phyloP scores from a whole-genome alignment of 2,113 vertebrate genomes.

The Herpetotheres cachinnans region DNA sequence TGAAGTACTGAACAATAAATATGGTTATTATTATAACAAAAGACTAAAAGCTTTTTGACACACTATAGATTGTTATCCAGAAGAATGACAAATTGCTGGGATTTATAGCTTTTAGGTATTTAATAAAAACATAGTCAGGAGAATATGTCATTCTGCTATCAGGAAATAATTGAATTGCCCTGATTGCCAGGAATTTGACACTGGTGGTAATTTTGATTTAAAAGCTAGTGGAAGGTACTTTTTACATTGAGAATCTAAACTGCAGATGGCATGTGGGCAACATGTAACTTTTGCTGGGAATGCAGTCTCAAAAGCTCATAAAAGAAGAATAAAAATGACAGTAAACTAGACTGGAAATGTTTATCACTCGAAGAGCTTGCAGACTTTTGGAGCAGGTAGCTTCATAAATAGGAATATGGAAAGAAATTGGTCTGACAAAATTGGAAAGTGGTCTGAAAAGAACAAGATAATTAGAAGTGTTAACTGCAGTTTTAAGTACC shows the following conservation, averaged over 20 bases:
- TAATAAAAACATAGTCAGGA: conserved; percentile 11
- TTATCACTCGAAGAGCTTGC: not conserved
- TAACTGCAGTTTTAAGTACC: not conserved
- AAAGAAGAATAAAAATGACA: conserved; percentile 14
- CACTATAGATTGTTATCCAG: not conserved
- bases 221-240: conserved; percentile 24
- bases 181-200: conserved; percentile 32
- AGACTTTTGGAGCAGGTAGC: not conserved
- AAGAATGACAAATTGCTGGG: conserved; percentile 9
- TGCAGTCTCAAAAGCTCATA: conserved; percentile 13
- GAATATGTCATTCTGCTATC: conserved; percentile 6
- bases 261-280: not conserved
- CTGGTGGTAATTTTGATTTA: conserved; percentile 43
- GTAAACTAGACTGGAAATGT: not conserved
- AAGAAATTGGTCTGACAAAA: not conserved
- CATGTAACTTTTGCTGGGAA: not conserved
- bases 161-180: conserved; percentile 31
- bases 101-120: conserved; percentile 42
- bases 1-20: conserved; percentile 29
- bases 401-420: not conserved
- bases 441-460: not conserved
- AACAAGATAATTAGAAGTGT: not conserved
- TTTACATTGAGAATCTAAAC: conserved; percentile 19
- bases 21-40: conserved; percentile 26
- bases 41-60: conserved; percentile 48